phyloP scores from a whole-genome alignment of 2,113 vertebrate species.

The Xenotilapia leptura region DNA sequence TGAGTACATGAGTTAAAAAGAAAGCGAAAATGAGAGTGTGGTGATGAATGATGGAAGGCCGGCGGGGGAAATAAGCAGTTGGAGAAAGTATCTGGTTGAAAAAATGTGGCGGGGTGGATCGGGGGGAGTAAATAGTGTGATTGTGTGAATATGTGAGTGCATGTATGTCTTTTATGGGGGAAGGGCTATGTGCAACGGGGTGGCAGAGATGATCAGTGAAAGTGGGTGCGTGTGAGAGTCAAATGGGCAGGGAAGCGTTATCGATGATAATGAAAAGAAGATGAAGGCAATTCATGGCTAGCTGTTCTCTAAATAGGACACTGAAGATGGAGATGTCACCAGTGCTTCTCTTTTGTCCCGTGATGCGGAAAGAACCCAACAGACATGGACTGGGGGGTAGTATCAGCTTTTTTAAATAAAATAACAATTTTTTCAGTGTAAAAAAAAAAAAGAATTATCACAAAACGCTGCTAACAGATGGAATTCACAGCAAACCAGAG shows the following conservation, averaged over 20 bases:
- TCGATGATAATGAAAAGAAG: conserved; percentile 52
- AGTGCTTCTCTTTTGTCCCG: neutral
- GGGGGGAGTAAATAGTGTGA: neutral
- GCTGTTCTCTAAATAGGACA: conserved; percentile 5
- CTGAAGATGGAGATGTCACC: neutral
- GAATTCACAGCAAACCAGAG: neutral
- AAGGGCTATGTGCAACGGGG: neutral
- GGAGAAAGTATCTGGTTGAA: neutral
- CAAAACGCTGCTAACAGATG: neutral
- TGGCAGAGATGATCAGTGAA: neutral
- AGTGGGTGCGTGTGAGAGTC: conserved; percentile 5
- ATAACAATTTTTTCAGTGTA: neutral
- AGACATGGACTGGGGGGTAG: neutral
- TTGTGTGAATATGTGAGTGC: neutral
- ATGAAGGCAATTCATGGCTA: conserved; percentile 27
- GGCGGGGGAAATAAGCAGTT: neutral
- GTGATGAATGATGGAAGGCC: neutral
- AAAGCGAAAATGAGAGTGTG: neutral
- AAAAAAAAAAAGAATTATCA: neutral
- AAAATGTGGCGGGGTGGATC: conserved; percentile 2
- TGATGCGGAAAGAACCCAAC: neutral
- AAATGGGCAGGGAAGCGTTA: conserved; percentile 48
- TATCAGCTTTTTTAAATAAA: neutral
- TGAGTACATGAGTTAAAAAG: neutral
- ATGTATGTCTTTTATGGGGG: neutral